Evolutionary conservation across 1,140 invertebrate species (phyloP).

Genomic region (Drosophila setifemur): DNA sequence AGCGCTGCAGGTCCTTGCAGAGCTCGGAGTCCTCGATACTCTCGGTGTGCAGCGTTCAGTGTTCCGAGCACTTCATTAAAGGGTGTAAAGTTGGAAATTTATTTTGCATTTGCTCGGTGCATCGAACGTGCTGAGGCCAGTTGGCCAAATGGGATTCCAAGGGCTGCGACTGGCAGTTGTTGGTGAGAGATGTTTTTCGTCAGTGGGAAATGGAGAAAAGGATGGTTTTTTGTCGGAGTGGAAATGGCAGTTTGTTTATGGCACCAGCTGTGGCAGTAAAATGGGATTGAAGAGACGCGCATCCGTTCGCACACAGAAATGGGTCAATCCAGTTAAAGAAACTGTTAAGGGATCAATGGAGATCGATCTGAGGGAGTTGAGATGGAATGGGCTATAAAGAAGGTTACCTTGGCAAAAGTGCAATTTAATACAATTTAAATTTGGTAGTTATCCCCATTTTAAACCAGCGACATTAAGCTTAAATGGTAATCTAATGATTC

Average conservation of each 20-base stretch:
- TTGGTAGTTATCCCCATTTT: too few relatives aligned
- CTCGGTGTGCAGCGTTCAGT: not conserved
- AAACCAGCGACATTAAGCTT: too few relatives aligned
- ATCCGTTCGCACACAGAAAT: constrained; percentile 7
- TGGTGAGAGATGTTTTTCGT: not conserved
- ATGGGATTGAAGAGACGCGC: constrained; percentile 31
- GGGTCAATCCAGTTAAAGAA: constrained; percentile 36
- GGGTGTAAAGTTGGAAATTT: constrained; percentile 71
- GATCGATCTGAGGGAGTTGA: constrained; percentile 25
- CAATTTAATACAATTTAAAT: not conserved
- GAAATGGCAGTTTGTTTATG: constrained; percentile 25
- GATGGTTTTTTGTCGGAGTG: too few relatives aligned
- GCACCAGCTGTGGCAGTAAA: constrained; percentile 31
- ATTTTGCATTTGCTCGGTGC: constrained; percentile 60
- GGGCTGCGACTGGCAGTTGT: constrained; percentile 13
- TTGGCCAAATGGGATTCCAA: constrained; percentile 24
- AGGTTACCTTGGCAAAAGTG: too few relatives aligned
- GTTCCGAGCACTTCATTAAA: constrained; percentile 64
- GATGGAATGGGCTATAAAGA: too few relatives aligned
- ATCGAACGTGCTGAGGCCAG: constrained; percentile 35
- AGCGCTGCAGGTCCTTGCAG: constrained; percentile 29
- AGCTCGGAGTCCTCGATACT: constrained; percentile 6
- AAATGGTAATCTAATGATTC: too few relatives aligned
- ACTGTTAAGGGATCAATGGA: constrained; percentile 38
- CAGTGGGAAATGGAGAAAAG: too few relatives aligned